Evolutionary conservation across 2,113 vertebrate genomes (phyloP).

Genomic region (Phrynocephalus versicolor): DNA sequence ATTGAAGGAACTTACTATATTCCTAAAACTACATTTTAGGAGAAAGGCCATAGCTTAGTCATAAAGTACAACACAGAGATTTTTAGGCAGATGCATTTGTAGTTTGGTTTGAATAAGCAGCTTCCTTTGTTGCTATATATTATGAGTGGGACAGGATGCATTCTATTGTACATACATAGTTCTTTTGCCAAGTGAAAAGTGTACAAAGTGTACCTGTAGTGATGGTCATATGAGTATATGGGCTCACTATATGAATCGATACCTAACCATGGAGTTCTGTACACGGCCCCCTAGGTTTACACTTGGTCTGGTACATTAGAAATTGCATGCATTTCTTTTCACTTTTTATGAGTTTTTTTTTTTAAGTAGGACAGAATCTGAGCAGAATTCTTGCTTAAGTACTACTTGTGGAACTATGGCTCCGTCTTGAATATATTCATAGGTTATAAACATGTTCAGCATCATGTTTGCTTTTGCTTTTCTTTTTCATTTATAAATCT

Average conservation of each 20-base stretch:
- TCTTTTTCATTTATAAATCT: neutral
- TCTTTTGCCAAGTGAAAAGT: neutral
- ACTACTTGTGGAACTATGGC: neutral
- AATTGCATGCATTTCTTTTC: neutral
- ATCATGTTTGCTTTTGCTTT: neutral
- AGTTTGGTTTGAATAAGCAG: neutral
- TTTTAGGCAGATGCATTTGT: neutral
- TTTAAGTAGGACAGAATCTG: neutral
- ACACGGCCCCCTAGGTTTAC: too few relatives aligned
- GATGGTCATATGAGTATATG: too few relatives aligned
- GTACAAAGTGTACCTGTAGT: neutral
- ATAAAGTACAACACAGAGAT: too few relatives aligned
- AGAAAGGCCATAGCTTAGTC: neutral
- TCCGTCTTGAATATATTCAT: neutral
- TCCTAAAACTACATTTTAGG: neutral
- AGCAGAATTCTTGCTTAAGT: neutral
- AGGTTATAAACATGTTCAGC: neutral
- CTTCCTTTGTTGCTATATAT: neutral
- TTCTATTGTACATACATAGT: fast-evolving
- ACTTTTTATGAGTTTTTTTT: neutral
- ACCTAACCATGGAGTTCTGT: too few relatives aligned
- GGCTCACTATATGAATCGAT: too few relatives aligned
- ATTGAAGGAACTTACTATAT: neutral
- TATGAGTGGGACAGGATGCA: neutral
- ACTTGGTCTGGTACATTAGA: neutral